Base-by-base conservation (phyloP, 2,888 invertebrate species). In the Pollenia griseotomentosa region DNA sequence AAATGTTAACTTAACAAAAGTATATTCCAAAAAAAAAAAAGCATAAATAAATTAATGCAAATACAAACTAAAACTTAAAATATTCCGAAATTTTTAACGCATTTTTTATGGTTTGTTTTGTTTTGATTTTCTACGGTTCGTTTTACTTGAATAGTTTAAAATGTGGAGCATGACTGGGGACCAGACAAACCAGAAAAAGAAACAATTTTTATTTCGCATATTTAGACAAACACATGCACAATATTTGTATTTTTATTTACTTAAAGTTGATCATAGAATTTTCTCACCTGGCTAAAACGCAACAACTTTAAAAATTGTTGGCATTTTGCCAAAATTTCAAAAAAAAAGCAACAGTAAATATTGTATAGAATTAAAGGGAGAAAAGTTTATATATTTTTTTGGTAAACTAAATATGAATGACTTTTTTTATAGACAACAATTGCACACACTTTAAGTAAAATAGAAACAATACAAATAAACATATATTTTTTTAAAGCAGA, bases 201-300 rank as follows among this genome's bases (percentile, higher is more conserved):
- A 59, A 2, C 53, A 55, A 9, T 46, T 65, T 48, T 61, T 12
- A 7, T 51, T 61, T 55, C 2, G 10, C 16, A 59, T 12, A 59
- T 42, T 68, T 33, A 59, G 19, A 42, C 7, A 23, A 5, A 75
- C 33, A 33, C 33, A 33, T 33, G 33, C 6, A 33, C 16, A 59
- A 40, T 11, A 23, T 8, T 57, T 48, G 12, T 44, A 12, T 7
- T 55, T 68, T 44, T 79, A 84, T 79, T 84, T 84, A 74, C 61
- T 66, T 79, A 55, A 79, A 79, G n/a, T 61, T 80, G 88, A 88
- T 86, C 88, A 88, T 46, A 88, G 88, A 66, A 59, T 65, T 83
- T 86, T 88, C 88, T 88, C 88, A 88, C 88, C 88, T 88, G 88
- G 57, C 57, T n/a, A 65, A 74, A 77, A 55, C 14, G 61, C 51